Evolutionary conservation across 2,888 invertebrate genomes (phyloP).

Genomic region (Congeria kusceri): DNA sequence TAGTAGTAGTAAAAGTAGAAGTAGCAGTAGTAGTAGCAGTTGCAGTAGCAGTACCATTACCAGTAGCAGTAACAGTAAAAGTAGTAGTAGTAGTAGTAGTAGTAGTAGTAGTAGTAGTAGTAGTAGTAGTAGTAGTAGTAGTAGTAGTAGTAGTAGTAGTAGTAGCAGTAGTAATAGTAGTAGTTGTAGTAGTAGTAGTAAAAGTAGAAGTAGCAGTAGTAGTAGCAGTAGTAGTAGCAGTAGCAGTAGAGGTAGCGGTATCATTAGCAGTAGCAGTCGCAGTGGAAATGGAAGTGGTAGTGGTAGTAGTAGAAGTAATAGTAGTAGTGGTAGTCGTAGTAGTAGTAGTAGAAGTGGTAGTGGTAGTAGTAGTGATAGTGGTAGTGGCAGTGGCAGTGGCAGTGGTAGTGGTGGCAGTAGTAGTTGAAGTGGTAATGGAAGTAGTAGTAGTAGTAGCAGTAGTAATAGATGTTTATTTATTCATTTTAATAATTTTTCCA

Average conservation of each 20-base stretch:
- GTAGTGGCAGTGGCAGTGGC: background rate
- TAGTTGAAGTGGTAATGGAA: background rate
- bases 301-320: no score
- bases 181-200: background rate
- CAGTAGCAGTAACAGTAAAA: no score
- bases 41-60: background rate
- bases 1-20: background rate
- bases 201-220: background rate
- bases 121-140: background rate
- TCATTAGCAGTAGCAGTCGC: no score
- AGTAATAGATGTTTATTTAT: background rate
- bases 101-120: background rate
- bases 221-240: background rate
- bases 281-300: no score
- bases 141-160: background rate
- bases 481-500: no score
- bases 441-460: background rate
- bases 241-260: no score
- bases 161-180: background rate
- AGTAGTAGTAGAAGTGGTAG: background rate
- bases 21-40: background rate
- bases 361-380: background rate
- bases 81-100: constrained; percentile 1
- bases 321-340: no score
- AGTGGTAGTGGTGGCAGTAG: background rate